phyloP scores from a whole-genome alignment of 2,797 vertebrate species.

The Malurus splendens region DNA sequence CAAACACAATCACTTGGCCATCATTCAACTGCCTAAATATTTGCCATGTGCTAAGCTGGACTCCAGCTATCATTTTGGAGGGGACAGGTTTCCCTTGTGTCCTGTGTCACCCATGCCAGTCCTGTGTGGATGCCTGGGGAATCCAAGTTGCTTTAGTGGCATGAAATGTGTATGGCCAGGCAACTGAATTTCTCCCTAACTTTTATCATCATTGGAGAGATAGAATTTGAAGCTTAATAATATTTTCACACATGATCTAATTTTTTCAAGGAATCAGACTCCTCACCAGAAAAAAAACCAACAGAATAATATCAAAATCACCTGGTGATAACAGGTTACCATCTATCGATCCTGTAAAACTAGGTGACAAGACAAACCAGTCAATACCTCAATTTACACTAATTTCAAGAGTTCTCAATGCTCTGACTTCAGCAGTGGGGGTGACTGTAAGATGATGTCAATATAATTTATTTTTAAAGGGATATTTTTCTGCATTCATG shows the following conservation, averaged over 20 bases:
- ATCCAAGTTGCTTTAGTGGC: neutral
- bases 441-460: neutral
- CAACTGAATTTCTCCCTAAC: neutral
- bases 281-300: neutral
- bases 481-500: neutral
- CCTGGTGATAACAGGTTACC: neutral
- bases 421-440: neutral
- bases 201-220: neutral
- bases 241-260: neutral
- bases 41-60: neutral
- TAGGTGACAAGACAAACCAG: neutral
- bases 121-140: neutral
- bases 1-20: neutral
- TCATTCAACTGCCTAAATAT: neutral
- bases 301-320: neutral
- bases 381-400: neutral
- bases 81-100: neutral
- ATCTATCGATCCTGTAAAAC: neutral
- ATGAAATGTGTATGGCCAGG: rapidly evolving
- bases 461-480: neutral
- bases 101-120: neutral
- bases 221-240: neutral
- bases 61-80: neutral
- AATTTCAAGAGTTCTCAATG: neutral
- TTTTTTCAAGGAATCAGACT: neutral